Conservation (phyloP, 2,888 invertebrate genomes). For the Gymnocheta viridis region DNA sequence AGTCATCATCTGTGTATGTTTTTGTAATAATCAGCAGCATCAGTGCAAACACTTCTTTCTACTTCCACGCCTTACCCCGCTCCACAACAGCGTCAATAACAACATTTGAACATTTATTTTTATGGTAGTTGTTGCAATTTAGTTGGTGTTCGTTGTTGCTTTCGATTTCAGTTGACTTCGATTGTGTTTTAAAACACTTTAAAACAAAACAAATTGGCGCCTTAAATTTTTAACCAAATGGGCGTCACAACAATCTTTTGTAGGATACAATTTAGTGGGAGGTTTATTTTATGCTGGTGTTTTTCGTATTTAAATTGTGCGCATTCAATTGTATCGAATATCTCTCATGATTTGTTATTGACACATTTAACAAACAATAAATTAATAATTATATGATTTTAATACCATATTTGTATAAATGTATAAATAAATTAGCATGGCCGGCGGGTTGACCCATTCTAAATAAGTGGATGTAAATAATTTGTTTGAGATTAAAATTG, state of each 20-base stretch:
- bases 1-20: slow-evolving; percentile 60
- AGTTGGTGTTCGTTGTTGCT: slow-evolving; percentile 30
- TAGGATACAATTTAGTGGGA: slow-evolving; percentile 66
- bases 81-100: neutral
- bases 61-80: neutral
- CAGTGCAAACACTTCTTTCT: slow-evolving; percentile 4
- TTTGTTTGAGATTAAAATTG: too few relatives aligned
- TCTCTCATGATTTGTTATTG: slow-evolving; percentile 61
- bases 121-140: slow-evolving; percentile 30
- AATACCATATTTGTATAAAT: slow-evolving; percentile 31
- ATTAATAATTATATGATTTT: slow-evolving; percentile 58
- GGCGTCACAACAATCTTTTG: slow-evolving; percentile 50
- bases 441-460: neutral
- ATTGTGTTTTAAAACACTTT: slow-evolving; percentile 49
- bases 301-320: slow-evolving; percentile 1
- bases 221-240: slow-evolving; percentile 42
- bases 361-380: slow-evolving; percentile 56
- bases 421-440: slow-evolving; percentile 28
- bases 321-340: slow-evolving; percentile 44
- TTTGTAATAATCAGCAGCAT: slow-evolving; percentile 57
- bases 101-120: slow-evolving; percentile 41
- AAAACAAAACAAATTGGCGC: slow-evolving; percentile 59
- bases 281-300: slow-evolving; percentile 28
- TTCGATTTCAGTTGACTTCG: slow-evolving; percentile 32
- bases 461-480: too few relatives aligned